phyloP scores from a whole-genome alignment of 92 coral and sea anemone genomes.

The Zoanthus gigantus region DNA sequence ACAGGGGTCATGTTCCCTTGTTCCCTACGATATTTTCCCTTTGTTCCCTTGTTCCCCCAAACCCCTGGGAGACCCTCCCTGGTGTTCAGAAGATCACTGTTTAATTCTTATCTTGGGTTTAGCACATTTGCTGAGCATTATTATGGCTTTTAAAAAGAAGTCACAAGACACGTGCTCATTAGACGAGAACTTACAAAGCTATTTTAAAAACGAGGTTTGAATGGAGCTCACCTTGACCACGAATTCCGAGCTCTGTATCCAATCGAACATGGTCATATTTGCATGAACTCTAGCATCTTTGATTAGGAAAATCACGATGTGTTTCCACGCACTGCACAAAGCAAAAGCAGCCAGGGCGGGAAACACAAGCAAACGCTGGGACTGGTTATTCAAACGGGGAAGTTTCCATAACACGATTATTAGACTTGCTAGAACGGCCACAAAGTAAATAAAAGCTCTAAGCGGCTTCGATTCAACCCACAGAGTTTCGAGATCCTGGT shows the following conservation, averaged over 20 bases:
- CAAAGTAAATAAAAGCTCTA: conserved; percentile 51
- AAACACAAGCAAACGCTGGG: conserved; percentile 47
- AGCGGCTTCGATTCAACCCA: conserved; percentile 52
- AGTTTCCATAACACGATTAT: conserved; percentile 60
- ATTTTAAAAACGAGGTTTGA: background rate
- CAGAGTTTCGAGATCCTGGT: conserved; percentile 34
- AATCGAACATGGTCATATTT: conserved; percentile 39
- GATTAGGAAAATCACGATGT: conserved; percentile 39
- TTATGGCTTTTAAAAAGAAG: no score
- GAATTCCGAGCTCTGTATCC: conserved; percentile 59
- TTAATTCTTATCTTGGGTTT: no score
- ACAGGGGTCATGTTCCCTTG: no score
- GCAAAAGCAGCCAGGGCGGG: conserved; percentile 53
- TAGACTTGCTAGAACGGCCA: conserved; percentile 56
- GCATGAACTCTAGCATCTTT: conserved; percentile 44
- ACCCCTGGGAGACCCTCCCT: no score
- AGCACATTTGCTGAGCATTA: no score
- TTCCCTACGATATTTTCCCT: no score
- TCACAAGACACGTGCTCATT: background rate
- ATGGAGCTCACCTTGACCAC: conserved; percentile 49
- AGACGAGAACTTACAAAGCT: background rate
- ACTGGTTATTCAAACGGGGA: conserved; percentile 32
- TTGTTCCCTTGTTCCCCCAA: no score
- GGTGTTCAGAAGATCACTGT: no score
- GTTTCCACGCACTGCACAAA: conserved; percentile 55